Base-by-base conservation (phyloP, 1,140 invertebrate species). In the Condylostylus longicornis region DNA sequence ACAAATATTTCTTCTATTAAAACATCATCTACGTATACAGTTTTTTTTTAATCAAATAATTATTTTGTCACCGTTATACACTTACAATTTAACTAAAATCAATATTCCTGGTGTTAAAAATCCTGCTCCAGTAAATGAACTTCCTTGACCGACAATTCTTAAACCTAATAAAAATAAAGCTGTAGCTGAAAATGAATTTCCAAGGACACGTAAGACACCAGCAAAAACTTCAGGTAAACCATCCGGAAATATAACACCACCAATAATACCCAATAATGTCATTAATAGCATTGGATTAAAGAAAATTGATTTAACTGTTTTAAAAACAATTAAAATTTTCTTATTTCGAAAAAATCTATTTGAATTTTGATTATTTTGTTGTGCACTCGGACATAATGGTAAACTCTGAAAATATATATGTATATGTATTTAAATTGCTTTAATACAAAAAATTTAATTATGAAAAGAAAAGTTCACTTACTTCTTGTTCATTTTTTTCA, bases 261-360 rank as follows among this genome's bases (percentile, higher is more conserved):
- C 86, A 35, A 78, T 57, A 7, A 96, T 80, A 2, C 90, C 91
- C 13, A 93, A 56, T n/a, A 84, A 60, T 2, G 91, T 95, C 88
- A 95, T 94, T 10, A 91, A 69, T 10, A 96, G 71, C 34, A 96
- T 72, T 1, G 93, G 93, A 68, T 97, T 96, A 2, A 77, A 68
- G 31, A 81, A 67, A 30, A 94, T 77, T 8, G 80, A 79, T 59
- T 77, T 79, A 2, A 64, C 28, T 1, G 73, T 62, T 15, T 67
- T 58, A 4, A 54, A 47, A 0, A 64, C 49, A 48, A 60, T 39
- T 38, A 53, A 68, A 10, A 54, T 63, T 49, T 37, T 62, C 21
- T 54, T 49, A 47, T 34, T 47, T 53, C n/a, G n/a, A n/a, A 34
- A 33, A 39, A 34, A 33, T 42, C 13, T 52, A n/a, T 25, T 25